Conservation (phyloP, 2,113 vertebrate species). For the Eurystomus gularis region DNA sequence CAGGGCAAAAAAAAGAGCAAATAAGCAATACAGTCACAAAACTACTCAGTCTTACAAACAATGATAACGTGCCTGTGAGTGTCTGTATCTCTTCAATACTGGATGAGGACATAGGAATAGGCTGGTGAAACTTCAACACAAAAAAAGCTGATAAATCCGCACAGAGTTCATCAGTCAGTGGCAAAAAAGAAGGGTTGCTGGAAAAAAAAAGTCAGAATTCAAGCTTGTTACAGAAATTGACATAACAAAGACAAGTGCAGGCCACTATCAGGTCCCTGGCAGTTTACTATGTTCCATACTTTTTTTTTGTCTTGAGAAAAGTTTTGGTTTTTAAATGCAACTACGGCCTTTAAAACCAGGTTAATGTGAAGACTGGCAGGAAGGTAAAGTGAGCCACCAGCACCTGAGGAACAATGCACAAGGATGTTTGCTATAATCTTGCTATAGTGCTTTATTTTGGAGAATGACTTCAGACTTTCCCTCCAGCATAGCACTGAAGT, state of each 20-base stretch:
- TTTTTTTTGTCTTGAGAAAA: background rate
- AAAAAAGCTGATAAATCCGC: slow-evolving; percentile 77
- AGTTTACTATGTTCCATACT: background rate
- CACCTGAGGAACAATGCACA: background rate
- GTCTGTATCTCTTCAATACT: slow-evolving; percentile 73
- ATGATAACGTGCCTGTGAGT: slow-evolving; percentile 74
- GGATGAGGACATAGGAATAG: slow-evolving; percentile 66
- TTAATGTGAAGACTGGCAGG: background rate
- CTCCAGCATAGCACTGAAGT: background rate
- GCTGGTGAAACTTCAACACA: slow-evolving; percentile 76
- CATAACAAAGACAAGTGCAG: background rate
- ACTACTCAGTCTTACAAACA: background rate
- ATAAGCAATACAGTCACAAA: background rate
- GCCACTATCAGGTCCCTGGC: background rate
- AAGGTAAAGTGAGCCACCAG: background rate
- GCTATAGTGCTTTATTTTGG: background rate
- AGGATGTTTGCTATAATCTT: background rate
- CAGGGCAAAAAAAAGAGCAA: background rate
- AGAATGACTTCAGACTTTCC: background rate
- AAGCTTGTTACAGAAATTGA: background rate
- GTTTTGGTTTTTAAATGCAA: background rate
- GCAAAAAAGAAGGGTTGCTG: slow-evolving; percentile 70
- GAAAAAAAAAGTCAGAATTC: background rate
- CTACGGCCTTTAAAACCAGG: background rate
- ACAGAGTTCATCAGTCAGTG: slow-evolving; percentile 57